Conservation (phyloP, 2,888 invertebrate species). For the Hydrotaea cyrtoneurina region DNA sequence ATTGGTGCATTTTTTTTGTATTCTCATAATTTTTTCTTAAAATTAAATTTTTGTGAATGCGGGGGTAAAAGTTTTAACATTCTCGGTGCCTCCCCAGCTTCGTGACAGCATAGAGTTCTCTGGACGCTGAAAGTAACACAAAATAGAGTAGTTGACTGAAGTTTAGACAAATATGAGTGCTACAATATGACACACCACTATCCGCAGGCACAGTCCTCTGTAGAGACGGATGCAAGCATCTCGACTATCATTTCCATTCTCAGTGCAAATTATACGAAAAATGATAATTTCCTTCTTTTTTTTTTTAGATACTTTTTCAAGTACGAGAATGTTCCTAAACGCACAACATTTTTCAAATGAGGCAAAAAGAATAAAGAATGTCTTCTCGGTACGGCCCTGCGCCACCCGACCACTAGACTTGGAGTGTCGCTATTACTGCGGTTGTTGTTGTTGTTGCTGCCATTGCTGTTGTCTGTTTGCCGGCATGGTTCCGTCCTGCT, state of each 20-base stretch:
- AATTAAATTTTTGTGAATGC: too few relatives aligned
- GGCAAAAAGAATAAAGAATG: slow-evolving; percentile 17
- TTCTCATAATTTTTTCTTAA: too few relatives aligned
- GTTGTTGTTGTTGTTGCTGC: background rate
- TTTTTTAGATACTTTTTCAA: background rate
- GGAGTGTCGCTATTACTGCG: slow-evolving; percentile 5
- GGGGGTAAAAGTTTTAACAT: too few relatives aligned
- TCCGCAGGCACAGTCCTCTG: background rate
- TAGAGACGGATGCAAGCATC: slow-evolving; percentile 1
- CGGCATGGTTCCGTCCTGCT: background rate
- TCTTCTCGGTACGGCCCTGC: background rate
- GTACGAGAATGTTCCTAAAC: slow-evolving; percentile 1
- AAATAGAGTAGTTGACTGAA: too few relatives aligned
- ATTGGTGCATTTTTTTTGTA: too few relatives aligned
- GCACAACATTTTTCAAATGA: slow-evolving; percentile 28
- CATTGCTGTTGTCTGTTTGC: background rate
- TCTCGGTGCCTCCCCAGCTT: too few relatives aligned
- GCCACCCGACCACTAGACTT: background rate
- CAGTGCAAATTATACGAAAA: slow-evolving; percentile 51
- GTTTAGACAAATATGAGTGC: background rate
- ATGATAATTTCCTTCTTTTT: slow-evolving; percentile 49
- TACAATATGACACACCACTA: background rate
- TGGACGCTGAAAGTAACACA: too few relatives aligned
- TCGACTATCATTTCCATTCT: slow-evolving; percentile 43
- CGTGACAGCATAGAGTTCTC: too few relatives aligned